Conservation (phyloP, 2,113 vertebrate genomes). For the Lasiurus borealis region DNA sequence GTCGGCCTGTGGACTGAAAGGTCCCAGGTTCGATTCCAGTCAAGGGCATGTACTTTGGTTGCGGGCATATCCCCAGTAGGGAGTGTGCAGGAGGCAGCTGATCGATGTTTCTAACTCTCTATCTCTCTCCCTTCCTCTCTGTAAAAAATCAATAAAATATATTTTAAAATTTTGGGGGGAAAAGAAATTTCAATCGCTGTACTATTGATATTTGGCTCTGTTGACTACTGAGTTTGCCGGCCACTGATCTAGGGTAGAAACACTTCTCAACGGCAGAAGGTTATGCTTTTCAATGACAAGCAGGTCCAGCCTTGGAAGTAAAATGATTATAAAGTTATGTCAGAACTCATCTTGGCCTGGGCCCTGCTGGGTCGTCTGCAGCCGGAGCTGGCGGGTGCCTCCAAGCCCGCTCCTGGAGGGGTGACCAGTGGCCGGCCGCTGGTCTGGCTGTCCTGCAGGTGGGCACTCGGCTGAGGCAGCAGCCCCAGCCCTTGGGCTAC, state of each 20-base stretch:
- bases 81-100: no score
- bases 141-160: no score
- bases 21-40: no score
- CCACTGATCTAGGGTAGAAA: neutral
- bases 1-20: no score
- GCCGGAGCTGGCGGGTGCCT: neutral
- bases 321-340: neutral
- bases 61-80: no score
- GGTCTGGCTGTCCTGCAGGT: neutral
- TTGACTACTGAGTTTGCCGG: no score
- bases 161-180: no score
- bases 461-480: neutral
- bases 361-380: neutral
- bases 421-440: neutral
- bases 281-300: neutral
- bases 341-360: neutral
- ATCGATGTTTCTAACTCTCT: no score
- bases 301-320: neutral
- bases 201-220: no score
- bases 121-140: no score
- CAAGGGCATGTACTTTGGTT: no score
- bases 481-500: neutral
- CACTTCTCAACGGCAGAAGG: neutral
- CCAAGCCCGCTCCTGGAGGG: neutral
- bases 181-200: no score